These are phyloP conservation scores for Tauraco erythrolophus DNA, from an alignment of 2,113 vertebrate species.

Conservation along the genomic window DNA sequence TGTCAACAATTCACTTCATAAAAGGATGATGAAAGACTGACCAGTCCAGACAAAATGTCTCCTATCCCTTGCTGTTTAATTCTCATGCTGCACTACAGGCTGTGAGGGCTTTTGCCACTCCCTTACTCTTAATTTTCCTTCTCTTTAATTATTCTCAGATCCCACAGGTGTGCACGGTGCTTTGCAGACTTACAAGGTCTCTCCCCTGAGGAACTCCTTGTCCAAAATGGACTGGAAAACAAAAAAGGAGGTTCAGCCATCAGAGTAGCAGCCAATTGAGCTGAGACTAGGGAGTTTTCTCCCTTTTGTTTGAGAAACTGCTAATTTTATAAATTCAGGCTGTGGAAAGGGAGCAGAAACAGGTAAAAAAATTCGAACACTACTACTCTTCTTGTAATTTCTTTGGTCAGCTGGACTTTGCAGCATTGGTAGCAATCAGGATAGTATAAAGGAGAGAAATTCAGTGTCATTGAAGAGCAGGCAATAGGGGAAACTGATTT, in stretches of 20 bases:
- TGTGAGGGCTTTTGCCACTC: constrained; percentile 42
- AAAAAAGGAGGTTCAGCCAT: background rate
- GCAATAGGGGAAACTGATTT: background rate
- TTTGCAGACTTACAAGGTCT: background rate
- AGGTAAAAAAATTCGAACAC: background rate
- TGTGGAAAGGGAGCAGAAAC: background rate
- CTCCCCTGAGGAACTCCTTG: background rate
- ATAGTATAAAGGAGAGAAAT: background rate
- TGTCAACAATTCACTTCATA: constrained; percentile 50
- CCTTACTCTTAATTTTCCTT: constrained; percentile 40
- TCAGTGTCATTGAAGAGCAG: background rate
- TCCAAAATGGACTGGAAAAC: background rate
- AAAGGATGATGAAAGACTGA: constrained; percentile 52
- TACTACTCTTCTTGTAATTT: background rate
- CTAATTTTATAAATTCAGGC: background rate
- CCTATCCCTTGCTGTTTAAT: constrained; percentile 10
- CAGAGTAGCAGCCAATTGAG: background rate
- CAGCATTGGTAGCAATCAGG: background rate
- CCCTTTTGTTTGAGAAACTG: background rate
- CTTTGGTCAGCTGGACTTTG: background rate
- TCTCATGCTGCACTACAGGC: background rate
- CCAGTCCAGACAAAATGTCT: constrained; percentile 55
- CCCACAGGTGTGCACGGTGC: background rate
- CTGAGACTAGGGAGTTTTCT: background rate
- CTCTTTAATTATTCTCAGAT: constrained; percentile 41